Percentiles rank a stretch among this genome's conserved stretches.
Conservation (phyloP, 2,797 vertebrate genomes). For the Trachops cirrhosus region DNA sequence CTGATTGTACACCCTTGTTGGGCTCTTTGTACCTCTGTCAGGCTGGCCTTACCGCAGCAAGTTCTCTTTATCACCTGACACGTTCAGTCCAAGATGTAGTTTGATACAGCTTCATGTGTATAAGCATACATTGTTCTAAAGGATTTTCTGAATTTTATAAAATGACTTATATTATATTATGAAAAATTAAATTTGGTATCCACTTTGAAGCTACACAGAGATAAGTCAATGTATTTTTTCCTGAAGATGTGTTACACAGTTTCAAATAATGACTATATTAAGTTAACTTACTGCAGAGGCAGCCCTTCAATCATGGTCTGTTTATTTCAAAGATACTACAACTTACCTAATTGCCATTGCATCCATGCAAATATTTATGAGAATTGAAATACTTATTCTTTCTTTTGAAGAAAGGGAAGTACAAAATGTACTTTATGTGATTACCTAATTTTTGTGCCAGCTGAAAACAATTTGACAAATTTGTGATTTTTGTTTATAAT, state of each 20-base stretch:
- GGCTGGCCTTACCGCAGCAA: conserved; percentile 30
- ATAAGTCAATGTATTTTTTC: conserved; percentile 26
- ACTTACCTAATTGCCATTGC: not conserved
- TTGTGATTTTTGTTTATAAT: conserved; percentile 16
- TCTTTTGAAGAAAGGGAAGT: conserved; percentile 45
- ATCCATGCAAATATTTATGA: not conserved
- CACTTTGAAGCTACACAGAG: not conserved
- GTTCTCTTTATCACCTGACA: not conserved
- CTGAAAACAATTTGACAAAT: not conserved
- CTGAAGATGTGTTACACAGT: conserved; percentile 15
- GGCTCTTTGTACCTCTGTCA: not conserved
- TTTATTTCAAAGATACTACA: conserved; percentile 3
- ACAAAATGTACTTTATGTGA: not conserved
- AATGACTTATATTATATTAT: not conserved
- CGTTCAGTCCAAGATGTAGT: conserved; percentile 20
- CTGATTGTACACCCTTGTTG: conserved; percentile 41
- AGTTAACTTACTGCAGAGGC: not conserved
- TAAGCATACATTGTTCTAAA: not conserved
- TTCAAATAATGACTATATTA: not conserved
- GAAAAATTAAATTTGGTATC: conserved; percentile 18
- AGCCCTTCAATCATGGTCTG: not conserved
- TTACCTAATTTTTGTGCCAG: conserved; percentile 41
- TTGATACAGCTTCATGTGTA: conserved; percentile 24
- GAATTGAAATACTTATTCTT: not conserved
- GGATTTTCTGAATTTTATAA: conserved; percentile 48